Conservation (phyloP, 2,113 vertebrate species). For the Podiceps cristatus region DNA sequence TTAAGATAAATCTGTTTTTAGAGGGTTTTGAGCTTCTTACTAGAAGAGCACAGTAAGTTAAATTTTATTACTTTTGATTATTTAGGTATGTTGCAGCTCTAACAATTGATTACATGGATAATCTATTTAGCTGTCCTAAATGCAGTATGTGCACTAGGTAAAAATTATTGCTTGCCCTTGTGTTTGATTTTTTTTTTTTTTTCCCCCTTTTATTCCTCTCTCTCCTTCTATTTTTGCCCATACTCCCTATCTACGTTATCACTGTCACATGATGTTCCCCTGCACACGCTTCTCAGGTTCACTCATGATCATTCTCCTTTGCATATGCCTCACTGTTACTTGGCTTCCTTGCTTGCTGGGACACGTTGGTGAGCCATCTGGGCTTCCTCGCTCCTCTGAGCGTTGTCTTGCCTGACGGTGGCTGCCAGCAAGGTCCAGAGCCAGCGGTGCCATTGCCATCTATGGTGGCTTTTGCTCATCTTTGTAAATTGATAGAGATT, state of each 20-base stretch:
- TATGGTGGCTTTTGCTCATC: conserved; percentile 19
- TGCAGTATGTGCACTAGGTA: not conserved
- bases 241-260: not conserved
- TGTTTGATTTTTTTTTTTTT: not conserved
- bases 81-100: not conserved
- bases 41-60: not conserved
- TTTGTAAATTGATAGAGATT: not conserved
- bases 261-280: not conserved
- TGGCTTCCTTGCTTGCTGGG: conserved; percentile 26
- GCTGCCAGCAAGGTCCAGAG: conserved; percentile 34
- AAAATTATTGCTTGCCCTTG: not conserved
- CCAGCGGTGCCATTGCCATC: not conserved
- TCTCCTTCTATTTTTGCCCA: not conserved
- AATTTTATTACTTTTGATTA: not conserved
- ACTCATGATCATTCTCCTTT: not conserved
- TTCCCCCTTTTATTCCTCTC: not conserved
- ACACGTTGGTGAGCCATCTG: conserved; percentile 18
- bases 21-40: not conserved
- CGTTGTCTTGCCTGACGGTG: not conserved
- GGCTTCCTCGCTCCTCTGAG: not conserved
- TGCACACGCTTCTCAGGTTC: conserved; percentile 5
- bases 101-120: not conserved
- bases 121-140: not conserved
- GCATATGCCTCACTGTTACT: conserved; percentile 40
- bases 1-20: not conserved